A percentile compares a stretch with the other conserved stretches of the same genome.
Evolutionary conservation across 2,113 vertebrate genomes (phyloP).

Genomic region (Cisticola juncidis): DNA sequence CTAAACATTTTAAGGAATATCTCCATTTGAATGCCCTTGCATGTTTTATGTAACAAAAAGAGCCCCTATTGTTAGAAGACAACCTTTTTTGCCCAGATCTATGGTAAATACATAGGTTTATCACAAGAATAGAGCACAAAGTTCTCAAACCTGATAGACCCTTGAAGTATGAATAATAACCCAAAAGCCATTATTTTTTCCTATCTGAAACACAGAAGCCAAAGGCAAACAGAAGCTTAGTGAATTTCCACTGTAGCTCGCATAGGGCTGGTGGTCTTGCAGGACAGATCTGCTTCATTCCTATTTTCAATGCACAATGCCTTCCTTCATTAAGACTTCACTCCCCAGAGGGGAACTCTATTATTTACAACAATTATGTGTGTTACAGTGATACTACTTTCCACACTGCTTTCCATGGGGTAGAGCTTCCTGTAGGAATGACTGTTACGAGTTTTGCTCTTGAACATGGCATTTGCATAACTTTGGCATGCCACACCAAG

Average conservation of each 20-base stretch:
- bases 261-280: neutral
- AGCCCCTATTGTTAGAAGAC: neutral
- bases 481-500: neutral
- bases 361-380: neutral
- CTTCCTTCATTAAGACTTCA: neutral
- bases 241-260: neutral
- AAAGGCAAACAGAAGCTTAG: neutral
- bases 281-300: neutral
- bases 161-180: neutral
- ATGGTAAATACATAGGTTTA: neutral
- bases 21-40: neutral
- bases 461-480: neutral
- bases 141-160: neutral
- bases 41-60: neutral
- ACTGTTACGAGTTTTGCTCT: neutral
- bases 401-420: neutral
- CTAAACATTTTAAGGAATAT: neutral
- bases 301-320: neutral
- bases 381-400: neutral
- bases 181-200: neutral
- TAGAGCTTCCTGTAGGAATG: neutral
- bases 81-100: neutral
- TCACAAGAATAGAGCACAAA: neutral
- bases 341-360: neutral
- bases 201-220: neutral